Evolutionary conservation across 2,888 invertebrate species (phyloP), one percentile per base, ranked within the genome.

Genomic region (Heteromyza rotundicornis): DNA sequence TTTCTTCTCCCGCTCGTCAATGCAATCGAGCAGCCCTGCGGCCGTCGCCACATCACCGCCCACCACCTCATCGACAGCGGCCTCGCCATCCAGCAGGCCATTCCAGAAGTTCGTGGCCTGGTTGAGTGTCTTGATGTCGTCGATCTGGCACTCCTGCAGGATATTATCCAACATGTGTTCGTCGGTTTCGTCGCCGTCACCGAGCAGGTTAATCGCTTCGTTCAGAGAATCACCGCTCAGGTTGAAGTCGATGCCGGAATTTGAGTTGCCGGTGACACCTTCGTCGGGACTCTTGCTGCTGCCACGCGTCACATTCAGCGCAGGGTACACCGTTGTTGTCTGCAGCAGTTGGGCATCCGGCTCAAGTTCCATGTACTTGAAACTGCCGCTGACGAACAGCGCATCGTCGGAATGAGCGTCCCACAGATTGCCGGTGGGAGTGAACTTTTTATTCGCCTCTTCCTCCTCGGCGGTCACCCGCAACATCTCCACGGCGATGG

Each of bases 51-150:
- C 77, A 56, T 80, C 79, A n/a, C 66, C 67, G 22, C 65, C 70
- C 2, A 68, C 71, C 1, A 64, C 71, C 16, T 77, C 77, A 17
- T 70, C 70, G 14, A 74, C 75, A 1, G 77, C 78, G 20, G 78
- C 78, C 57, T 80, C 81, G 32, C 81, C 82, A 57, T 82, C 83
- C 2, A 83, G 72, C n/a, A 83, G 81, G 58, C 82, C 83, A 63
- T 83, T 83, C 83, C 83, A 83, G 66, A 83, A 83, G 62, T 70
- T 83, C 17, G 82, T 81, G 16, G 82, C 81, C 60, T 82, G 81
- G 69, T 82, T 82, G 16, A 82, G 69, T 5, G 81, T 75, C 64
- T 83, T 83, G 27, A 83, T 77, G 62, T 83, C 83, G 63, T 83
- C 83, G 65, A 82, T 82, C 70, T 79, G 79, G 70, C 83, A 83